Evolutionary conservation across 2,797 vertebrate species (phyloP), one percentile per base, ranked within the genome.

Genomic region (Gymnocypris eckloni): DNA sequence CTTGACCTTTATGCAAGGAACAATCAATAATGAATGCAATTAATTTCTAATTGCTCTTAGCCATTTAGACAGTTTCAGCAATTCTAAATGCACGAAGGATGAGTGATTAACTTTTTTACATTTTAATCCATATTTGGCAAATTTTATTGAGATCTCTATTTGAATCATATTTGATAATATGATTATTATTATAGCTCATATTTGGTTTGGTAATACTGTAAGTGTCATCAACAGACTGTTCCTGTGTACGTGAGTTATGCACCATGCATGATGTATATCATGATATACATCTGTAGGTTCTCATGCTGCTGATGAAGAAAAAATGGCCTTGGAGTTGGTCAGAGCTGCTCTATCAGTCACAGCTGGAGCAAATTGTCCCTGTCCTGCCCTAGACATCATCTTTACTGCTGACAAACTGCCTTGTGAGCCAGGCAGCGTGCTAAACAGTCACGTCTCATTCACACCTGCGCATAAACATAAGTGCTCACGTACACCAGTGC

Each of bases 1-100:
- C 70, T 83, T 88, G 75, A 88, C 87, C 86, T 86, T 88, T 89
- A 87, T 37, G 71, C 37, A 25, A 70, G 50, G 66, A 86, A 70
- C 71, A 84, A 48, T 18, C 7, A 20, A 56, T 86, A 84, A 78
- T 86, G 87, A 87, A 88, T 87, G 64, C 50, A 79, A 80, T 41
- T 72, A 13, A 69, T 59, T 43, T 78, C 20, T n/a, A 59, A 61
- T 41, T 2, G 2, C 37, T n/a, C 9, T 72, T 75, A 28, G 18
- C 25, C 54, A 43, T 59, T 61, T 28, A 12, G 18, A 59, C 28
- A 6, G 64, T n/a, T 33, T 72, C 20, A 71, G 48, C 11, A n/a
- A 33, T 25, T 67, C 37, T 69, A 25, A 18, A 52, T 77, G 15
- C 61, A 69, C 28, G 6, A 67, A 80, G 11, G 61, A 28, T n/a